These are phyloP conservation scores for Phallusia fumigata DNA, from an alignment of 23 tunicate genomes.

Conservation along the genomic window DNA sequence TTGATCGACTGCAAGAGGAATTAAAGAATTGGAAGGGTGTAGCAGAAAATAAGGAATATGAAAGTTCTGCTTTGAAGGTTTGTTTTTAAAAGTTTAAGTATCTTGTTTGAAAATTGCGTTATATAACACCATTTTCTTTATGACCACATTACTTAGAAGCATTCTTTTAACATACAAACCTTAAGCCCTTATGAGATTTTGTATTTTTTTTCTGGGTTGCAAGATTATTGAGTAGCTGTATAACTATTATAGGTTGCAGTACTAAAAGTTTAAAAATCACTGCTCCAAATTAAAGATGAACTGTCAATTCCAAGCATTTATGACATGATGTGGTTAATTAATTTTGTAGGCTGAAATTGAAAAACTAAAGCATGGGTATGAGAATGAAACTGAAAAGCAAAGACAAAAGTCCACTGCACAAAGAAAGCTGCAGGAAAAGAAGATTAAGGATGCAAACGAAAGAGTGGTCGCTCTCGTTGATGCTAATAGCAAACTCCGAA, in stretches of 20 bases:
- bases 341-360: slow-evolving; percentile 18
- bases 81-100: not conserved
- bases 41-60: slow-evolving; percentile 3
- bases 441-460: slow-evolving; percentile 42
- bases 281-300: too few relatives aligned
- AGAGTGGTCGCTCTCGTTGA: slow-evolving; percentile 49
- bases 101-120: not conserved
- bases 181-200: too few relatives aligned
- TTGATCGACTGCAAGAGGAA: slow-evolving; percentile 19
- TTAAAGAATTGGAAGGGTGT: slow-evolving; percentile 16
- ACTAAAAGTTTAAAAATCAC: too few relatives aligned
- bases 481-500: slow-evolving; percentile 54
- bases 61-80: slow-evolving; percentile 3
- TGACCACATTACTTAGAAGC: too few relatives aligned
- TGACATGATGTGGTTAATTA: not conserved
- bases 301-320: not conserved
- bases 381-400: slow-evolving; percentile 33
- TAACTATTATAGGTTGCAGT: too few relatives aligned
- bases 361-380: slow-evolving; percentile 29
- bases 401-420: slow-evolving; percentile 29
- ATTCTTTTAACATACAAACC: too few relatives aligned
- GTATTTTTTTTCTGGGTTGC: too few relatives aligned
- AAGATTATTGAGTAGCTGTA: too few relatives aligned
- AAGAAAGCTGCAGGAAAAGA: slow-evolving; percentile 35
- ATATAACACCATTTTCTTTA: too few relatives aligned